Base-by-base conservation (phyloP, 92 coral and sea anemone species). In the Epizoanthus stellaris region DNA sequence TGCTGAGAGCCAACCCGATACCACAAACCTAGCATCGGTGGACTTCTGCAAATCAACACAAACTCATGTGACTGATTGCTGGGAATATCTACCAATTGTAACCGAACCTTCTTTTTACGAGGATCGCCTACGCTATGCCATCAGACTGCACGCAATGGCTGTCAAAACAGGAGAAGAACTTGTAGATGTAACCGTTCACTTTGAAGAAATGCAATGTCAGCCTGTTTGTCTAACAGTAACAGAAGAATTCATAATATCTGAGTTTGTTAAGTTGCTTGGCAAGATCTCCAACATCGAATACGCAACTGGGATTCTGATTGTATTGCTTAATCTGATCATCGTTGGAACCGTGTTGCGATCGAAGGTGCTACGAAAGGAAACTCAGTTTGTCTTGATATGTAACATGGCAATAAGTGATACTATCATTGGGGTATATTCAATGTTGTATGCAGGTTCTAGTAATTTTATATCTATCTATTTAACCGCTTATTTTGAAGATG, bases 271-370 rank as follows among this genome's bases (percentile, higher is more conserved):
- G 47, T 3, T 68, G 47, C 73, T 68, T 38, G 73, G 20, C 14
- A 68, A 36, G 23, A 10, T 68, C 20, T 68, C 73, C 52, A 34
- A 68, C 49, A 38, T 68, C 20, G 47, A 68, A 68, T 68, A 39
- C 52, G 52, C 14, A 20, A 68, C 21, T 38, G 73, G 73, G 6
- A 38, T 6, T 38, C 9, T 38, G 14, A 68, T 45, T 34, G n/a
- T 68, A 36, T 38, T 68, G 52, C 73, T 68, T 25, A 68, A 68
- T 38, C 3, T 68, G 39, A 14, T 68, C 73, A 38, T 68, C 12
- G 13, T 68, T 12, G 73, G 73, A 68, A 68, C 73, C 52, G 73
- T 68, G 73, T 68, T 68, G 39, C 39, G n/a, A 12, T 68, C 73
- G 42, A 16, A 8, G 42, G 12, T 68, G 49, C 42, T 68, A 38